phyloP scores from a whole-genome alignment of 2,888 invertebrate species.

The Drosophila tanythrix region DNA sequence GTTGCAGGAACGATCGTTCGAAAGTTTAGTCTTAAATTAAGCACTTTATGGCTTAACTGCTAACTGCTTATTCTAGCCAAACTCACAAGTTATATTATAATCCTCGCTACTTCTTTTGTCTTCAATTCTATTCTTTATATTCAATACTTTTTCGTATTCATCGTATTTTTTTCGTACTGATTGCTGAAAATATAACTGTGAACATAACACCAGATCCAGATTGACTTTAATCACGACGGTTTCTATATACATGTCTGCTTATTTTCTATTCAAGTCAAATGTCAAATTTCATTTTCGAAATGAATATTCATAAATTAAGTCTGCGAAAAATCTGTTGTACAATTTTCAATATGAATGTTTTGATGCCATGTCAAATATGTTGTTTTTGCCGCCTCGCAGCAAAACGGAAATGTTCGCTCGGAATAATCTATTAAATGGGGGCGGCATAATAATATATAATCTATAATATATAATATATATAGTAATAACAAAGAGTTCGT shows the following conservation, averaged over 20 bases:
- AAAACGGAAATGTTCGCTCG: conserved; percentile 4
- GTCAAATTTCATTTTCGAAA: background rate
- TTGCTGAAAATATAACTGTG: too few relatives aligned
- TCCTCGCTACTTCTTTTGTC: too few relatives aligned
- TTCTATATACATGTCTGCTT: too few relatives aligned
- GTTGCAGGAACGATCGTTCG: background rate
- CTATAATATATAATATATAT: background rate
- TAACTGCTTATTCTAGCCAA: background rate
- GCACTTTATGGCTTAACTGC: background rate
- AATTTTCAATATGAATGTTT: background rate
- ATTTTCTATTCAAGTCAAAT: background rate
- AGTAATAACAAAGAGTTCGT: too few relatives aligned
- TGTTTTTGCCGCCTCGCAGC: background rate
- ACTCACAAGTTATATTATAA: background rate
- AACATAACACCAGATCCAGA: too few relatives aligned
- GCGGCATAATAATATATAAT: background rate
- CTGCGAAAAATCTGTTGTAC: background rate
- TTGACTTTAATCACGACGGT: too few relatives aligned
- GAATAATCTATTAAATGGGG: background rate
- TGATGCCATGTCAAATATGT: background rate
- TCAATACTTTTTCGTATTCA: too few relatives aligned
- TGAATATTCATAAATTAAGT: background rate
- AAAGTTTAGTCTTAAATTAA: background rate
- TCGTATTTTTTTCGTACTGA: too few relatives aligned
- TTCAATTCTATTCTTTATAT: too few relatives aligned